phyloP scores from a whole-genome alignment of 1,140 invertebrate species.

The Drosophila aff. region DNA sequence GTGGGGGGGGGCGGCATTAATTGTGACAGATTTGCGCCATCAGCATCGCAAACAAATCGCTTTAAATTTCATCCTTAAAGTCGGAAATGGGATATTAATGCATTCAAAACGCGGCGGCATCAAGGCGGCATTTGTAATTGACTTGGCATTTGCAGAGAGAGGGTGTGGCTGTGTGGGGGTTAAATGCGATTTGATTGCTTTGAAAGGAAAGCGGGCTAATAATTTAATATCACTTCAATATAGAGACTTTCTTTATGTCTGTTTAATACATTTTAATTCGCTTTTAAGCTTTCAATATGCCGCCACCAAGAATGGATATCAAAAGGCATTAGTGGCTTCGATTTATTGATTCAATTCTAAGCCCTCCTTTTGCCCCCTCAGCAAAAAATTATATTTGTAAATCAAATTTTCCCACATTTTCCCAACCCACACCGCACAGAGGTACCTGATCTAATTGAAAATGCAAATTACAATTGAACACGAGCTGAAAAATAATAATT shows the following conservation, averaged over 20 bases:
- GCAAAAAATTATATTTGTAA: constrained; percentile 43
- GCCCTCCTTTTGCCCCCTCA: not conserved
- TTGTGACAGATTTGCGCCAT: constrained; percentile 72
- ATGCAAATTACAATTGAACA: constrained; percentile 56
- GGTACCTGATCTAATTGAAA: constrained; percentile 53
- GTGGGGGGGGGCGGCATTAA: constrained; percentile 51
- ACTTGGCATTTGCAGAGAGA: constrained; percentile 11
- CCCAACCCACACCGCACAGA: not conserved
- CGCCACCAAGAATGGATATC: not conserved
- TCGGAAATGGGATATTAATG: constrained; percentile 39
- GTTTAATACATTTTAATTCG: not conserved
- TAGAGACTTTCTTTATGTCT: not conserved
- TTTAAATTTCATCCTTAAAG: constrained; percentile 22
- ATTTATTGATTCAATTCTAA: constrained; percentile 18
- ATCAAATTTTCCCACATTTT: constrained; percentile 53
- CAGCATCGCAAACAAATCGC: not conserved
- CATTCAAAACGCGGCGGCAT: constrained; percentile 12
- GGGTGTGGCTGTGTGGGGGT: not conserved
- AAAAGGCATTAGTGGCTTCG: constrained; percentile 1
- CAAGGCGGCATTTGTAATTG: constrained; percentile 29
- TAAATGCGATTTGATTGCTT: constrained; percentile 43
- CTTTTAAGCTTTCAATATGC: not conserved
- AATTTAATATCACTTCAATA: constrained; percentile 14
- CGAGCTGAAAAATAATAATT: constrained; percentile 28
- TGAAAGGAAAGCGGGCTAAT: constrained; percentile 1